Base-by-base conservation (phyloP, 2,888 invertebrate genomes). In the Chloromyia formosa region DNA sequence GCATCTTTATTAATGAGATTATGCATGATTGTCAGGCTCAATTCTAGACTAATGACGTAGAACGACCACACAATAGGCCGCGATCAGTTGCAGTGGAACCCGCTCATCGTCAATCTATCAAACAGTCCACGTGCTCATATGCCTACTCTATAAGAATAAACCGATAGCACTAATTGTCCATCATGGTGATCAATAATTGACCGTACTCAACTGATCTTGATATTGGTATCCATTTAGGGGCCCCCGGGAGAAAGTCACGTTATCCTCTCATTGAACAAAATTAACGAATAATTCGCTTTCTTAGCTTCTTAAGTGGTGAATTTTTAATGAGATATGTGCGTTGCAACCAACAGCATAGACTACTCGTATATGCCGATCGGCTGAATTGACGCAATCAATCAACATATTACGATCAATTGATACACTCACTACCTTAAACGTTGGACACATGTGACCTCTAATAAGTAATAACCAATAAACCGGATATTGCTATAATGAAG, bases 381-480 rank as follows among this genome's bases (percentile, higher is more conserved):
- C 18, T 40, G 40, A n/a, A 18, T 16, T 23, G 62, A 66, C 66
- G 18, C 22, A n/a, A 22, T 45, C 66, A 45, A 66, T 66, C 66
- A 49, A 66, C 22, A 66, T 66, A 49, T 35, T 35, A 35, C 35
- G 66, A 66, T 35, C 27, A 66, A 66, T 66, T 66, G 45, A 66
- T 66, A 49, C 27, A 35, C 45, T 22, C 23, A 7, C 27, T 35
- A 35, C 27, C 27, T 2, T 22, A 66, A 66, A 49, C 40, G 27
- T 35, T 35, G 62, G 16, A 40, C 62, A 9, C 62, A 40, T n/a
- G 40, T 62, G 62, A 18, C 62, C 40, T 22, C 16, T 35, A 66
- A 66, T 49, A 45, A 18, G n/a, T 18, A 49, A 5, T 66, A 66
- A 27, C 22, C n/a, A 20, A 45, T 5, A 66, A 18, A 66, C 66